Evolutionary conservation across 2,113 vertebrate genomes (phyloP).

Genomic region (Aphyosemion australe): DNA sequence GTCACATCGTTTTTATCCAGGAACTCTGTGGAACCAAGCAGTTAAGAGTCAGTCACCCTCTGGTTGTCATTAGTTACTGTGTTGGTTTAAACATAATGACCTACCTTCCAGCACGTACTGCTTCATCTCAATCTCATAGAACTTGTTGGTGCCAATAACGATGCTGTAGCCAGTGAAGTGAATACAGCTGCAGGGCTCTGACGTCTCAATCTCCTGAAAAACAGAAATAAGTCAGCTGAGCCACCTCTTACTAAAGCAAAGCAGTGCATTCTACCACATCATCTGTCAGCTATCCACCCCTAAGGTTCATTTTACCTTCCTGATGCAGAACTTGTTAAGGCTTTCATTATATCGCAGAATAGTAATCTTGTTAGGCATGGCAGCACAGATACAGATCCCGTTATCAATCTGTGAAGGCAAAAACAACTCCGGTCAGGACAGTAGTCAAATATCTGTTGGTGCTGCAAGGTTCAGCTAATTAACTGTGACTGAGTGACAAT

Average conservation of each 20-base stretch:
- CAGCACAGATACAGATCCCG: constrained; percentile 92
- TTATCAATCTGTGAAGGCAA: constrained; percentile 87
- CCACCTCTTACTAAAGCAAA: neutral
- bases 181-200: constrained; percentile 98
- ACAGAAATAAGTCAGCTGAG: constrained; percentile 4
- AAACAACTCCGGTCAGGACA: constrained; percentile 8
- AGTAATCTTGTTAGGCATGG: constrained; percentile 94
- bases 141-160: constrained; percentile 98
- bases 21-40: constrained; percentile 83
- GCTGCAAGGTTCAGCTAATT: constrained; percentile 33
- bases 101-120: constrained; percentile 95
- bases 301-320: constrained; percentile 83
- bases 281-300: neutral
- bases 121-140: constrained; percentile 99
- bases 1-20: constrained; percentile 98
- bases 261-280: neutral
- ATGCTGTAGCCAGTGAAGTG: constrained; percentile 98
- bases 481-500: constrained; percentile 26
- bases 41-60: neutral
- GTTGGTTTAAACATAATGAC: constrained; percentile 9
- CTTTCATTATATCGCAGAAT: constrained; percentile 93
- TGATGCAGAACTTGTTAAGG: constrained; percentile 96
- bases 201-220: constrained; percentile 95
- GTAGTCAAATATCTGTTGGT: constrained; percentile 12
- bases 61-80: too few species aligned